Evolutionary conservation across 2,888 invertebrate genomes (phyloP).

Genomic region (Germaria angustata): DNA sequence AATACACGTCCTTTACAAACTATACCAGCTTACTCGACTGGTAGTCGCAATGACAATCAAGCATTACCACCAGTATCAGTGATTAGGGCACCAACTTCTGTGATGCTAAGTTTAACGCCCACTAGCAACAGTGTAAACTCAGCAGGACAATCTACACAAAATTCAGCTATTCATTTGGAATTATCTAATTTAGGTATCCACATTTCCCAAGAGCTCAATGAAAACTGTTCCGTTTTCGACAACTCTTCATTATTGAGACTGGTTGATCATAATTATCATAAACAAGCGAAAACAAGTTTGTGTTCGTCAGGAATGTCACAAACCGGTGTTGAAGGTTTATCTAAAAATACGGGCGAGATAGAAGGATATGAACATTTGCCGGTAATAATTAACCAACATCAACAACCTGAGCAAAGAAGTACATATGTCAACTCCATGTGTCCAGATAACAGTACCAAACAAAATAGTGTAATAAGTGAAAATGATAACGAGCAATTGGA

Average conservation of each 20-base stretch:
- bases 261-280: constrained; percentile 30
- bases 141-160: background rate
- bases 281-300: background rate
- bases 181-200: background rate
- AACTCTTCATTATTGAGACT: constrained; percentile 47
- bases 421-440: background rate
- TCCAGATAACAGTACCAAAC: background rate
- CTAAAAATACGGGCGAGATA: background rate
- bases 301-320: background rate
- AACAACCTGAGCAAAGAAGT: background rate
- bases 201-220: constrained; percentile 64
- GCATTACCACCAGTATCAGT: background rate
- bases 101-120: background rate
- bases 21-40: background rate
- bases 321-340: background rate
- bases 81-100: background rate
- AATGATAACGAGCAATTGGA: background rate
- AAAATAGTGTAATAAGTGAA: background rate
- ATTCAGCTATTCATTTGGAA: background rate
- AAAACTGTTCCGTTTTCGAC: constrained; percentile 63
- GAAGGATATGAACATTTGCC: background rate
- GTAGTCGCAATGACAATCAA: background rate
- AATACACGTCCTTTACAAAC: constrained; percentile 43
- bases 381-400: background rate
- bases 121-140: background rate